Percentiles rank a stretch among this genome's conserved stretches.
These are phyloP conservation scores for Mus spretus DNA, from an alignment of 2,797 vertebrate genomes.

Conservation along the genomic window DNA sequence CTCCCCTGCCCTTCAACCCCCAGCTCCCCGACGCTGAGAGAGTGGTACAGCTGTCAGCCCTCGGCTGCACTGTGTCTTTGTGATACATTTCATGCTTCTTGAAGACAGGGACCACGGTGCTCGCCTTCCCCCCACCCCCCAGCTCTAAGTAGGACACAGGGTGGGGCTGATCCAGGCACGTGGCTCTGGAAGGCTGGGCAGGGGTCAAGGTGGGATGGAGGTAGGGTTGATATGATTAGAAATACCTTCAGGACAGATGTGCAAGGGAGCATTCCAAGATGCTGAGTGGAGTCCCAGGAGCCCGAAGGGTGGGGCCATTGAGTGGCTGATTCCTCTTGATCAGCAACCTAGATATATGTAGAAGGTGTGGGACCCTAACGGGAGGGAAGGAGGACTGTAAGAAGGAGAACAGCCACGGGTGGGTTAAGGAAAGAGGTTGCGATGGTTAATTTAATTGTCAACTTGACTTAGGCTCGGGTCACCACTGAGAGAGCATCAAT, in stretches of 20 bases:
- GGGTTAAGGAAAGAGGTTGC: no score
- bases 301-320: not conserved
- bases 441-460: not conserved
- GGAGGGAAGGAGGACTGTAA: no score
- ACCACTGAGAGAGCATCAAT: not conserved
- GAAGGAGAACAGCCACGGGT: not conserved
- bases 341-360: not conserved
- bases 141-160: not conserved
- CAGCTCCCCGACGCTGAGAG: not conserved
- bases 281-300: not conserved
- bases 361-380: not conserved
- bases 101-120: not conserved
- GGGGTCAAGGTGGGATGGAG: accelerated
- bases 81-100: not conserved
- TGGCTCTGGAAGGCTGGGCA: not conserved
- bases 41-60: not conserved
- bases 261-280: accelerated
- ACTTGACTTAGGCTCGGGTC: not conserved
- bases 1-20: not conserved
- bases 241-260: not conserved
- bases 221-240: not conserved
- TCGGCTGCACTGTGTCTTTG: not conserved
- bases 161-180: not conserved
- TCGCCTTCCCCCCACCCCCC: accelerated
- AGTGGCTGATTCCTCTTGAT: not conserved